Percentiles rank a stretch among this genome's conserved stretches.
These are phyloP conservation scores for Nymphalis polychloros DNA, from an alignment of 2,888 invertebrate genomes.

Conservation along the genomic window DNA sequence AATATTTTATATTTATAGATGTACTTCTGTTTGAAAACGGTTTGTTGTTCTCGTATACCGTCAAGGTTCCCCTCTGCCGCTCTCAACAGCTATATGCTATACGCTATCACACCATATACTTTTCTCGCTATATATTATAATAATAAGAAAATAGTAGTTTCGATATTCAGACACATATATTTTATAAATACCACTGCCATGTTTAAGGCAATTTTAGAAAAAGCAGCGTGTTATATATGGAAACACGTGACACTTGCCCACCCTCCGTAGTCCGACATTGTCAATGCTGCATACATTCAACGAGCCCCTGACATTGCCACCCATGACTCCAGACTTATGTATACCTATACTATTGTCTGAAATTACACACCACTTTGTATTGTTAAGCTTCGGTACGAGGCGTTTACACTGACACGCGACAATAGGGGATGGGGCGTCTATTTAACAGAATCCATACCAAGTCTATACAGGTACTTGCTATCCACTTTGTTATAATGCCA, in stretches of 20 bases:
- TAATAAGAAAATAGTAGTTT: no score
- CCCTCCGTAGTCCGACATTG: conserved; percentile 3
- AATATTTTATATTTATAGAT: no score
- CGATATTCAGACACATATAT: no score
- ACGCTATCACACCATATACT: no score
- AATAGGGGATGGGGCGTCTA: conserved; percentile 1
- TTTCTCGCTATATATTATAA: no score
- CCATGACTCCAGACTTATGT: conserved; percentile 9
- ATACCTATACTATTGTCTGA: conserved; percentile 10
- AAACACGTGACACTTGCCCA: background rate
- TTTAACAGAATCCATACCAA: background rate
- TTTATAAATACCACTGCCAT: no score
- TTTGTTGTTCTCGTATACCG: no score
- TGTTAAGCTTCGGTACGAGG: conserved; percentile 10
- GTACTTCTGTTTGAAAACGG: no score
- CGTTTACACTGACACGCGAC: conserved; percentile 4
- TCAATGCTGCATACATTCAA: conserved; percentile 7
- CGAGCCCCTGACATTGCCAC: conserved; percentile 13
- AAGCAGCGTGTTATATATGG: background rate
- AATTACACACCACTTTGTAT: conserved; percentile 11
- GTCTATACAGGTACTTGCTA: background rate
- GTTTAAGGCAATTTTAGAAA: background rate
- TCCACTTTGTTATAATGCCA: no score
- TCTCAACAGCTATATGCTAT: no score
- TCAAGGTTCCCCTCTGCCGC: no score